Conservation (phyloP, 2,797 vertebrate genomes). For the Merluccius polli region DNA sequence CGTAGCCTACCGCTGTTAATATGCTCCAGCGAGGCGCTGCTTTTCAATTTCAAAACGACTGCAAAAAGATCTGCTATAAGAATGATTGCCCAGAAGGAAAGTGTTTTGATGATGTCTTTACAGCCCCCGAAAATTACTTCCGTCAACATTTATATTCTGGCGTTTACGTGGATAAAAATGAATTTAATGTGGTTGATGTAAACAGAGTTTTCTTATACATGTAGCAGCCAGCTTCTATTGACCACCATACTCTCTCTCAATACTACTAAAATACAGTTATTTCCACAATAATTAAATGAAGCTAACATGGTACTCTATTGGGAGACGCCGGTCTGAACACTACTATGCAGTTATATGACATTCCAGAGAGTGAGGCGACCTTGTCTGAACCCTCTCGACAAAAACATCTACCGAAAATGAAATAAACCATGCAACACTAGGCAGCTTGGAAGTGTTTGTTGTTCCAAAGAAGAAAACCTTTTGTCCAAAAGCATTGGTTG, state of each 20-base stretch:
- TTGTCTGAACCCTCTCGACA: constrained; percentile 49
- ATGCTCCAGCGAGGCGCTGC: neutral
- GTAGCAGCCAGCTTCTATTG: neutral
- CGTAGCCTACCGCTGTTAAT: neutral
- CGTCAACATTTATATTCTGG: neutral
- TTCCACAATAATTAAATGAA: neutral
- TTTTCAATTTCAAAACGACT: neutral
- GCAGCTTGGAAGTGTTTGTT: constrained; percentile 66
- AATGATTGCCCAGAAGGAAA: neutral
- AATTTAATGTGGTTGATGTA: neutral
- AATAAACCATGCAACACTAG: constrained; percentile 36
- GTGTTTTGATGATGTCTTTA: neutral
- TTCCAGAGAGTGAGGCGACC: constrained; percentile 64
- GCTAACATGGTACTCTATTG: constrained; percentile 20
- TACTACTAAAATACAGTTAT: neutral
- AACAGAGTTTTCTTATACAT: neutral
- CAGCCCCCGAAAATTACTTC: neutral
- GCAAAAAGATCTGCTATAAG: neutral
- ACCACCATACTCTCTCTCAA: neutral
- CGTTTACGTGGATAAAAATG: neutral
- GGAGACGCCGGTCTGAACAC: constrained; percentile 45
- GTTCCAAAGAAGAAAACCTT: constrained; percentile 38
- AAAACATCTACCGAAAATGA: constrained; percentile 26
- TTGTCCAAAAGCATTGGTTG: constrained; percentile 46
- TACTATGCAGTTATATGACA: constrained; percentile 67